Percentiles rank a stretch among this genome's conserved stretches.
phyloP scores from a whole-genome alignment of 2,113 vertebrate species.

The Muscicapa adusta region DNA sequence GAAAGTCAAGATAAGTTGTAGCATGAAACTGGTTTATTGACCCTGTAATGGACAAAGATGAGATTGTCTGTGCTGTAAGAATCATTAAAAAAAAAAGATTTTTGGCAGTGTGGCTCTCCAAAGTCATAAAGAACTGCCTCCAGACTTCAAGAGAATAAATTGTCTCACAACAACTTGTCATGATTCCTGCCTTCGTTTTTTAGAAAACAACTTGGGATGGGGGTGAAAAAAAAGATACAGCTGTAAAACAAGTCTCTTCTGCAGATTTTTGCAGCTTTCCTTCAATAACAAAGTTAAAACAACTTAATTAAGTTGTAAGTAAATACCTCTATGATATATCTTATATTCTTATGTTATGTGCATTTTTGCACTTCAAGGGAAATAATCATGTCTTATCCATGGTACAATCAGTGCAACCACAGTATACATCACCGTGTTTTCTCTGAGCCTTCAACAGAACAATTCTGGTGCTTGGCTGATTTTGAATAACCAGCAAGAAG shows the following conservation, averaged over 20 bases:
- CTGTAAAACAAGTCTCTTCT: not conserved
- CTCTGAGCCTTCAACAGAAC: not conserved
- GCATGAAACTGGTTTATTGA: not conserved
- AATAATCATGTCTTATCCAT: not conserved
- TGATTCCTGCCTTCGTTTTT: not conserved
- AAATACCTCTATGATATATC: not conserved
- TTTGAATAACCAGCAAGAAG: not conserved
- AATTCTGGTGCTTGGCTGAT: not conserved
- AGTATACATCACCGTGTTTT: not conserved
- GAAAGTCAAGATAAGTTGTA: not conserved
- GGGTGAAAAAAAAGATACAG: not conserved
- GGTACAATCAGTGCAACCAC: not conserved
- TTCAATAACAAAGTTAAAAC: not conserved
- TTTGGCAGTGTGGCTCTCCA: not conserved
- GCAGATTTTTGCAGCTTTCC: not conserved
- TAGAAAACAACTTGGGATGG: fast-evolving
- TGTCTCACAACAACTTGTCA: fast-evolving
- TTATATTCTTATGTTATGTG: not conserved
- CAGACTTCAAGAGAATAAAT: not conserved
- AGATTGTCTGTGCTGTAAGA: not conserved
- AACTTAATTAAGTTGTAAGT: not conserved
- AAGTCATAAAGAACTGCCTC: not conserved
- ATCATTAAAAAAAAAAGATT: not conserved
- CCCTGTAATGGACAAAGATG: not conserved
- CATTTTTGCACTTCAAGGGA: not conserved